Percentiles rank a stretch among this genome's conserved stretches.
These are phyloP conservation scores for Psephotus haematonotus DNA, from an alignment of 2,113 vertebrate species.

Conservation along the genomic window DNA sequence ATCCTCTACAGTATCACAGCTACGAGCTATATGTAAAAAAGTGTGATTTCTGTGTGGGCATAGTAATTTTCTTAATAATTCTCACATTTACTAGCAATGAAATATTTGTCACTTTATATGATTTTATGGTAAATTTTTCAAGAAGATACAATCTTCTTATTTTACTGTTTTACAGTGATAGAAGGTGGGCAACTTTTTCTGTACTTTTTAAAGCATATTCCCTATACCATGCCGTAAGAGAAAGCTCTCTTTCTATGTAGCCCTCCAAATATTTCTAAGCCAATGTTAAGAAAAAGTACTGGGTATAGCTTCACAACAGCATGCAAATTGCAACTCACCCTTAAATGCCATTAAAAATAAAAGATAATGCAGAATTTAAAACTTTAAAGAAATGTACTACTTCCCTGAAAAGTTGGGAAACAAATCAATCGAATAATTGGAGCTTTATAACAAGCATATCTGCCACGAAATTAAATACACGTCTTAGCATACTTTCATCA, in stretches of 20 bases:
- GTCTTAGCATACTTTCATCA: neutral
- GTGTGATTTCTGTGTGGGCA: neutral
- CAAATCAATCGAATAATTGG: neutral
- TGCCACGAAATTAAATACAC: neutral
- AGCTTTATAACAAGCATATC: neutral
- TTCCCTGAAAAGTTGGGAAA: neutral
- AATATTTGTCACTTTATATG: neutral
- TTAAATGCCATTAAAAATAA: neutral
- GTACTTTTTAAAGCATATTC: neutral
- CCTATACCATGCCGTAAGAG: neutral
- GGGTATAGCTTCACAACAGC: neutral
- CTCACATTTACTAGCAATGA: neutral
- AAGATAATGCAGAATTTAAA: neutral
- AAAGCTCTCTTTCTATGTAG: neutral
- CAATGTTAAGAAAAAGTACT: neutral
- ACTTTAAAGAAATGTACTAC: neutral
- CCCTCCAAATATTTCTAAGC: neutral
- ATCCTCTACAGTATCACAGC: neutral
- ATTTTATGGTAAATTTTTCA: neutral
- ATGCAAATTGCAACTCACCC: neutral
- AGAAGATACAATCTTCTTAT: neutral
- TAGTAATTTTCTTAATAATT: neutral
- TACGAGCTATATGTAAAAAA: neutral
- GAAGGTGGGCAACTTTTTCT: neutral
- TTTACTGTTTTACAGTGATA: neutral